phyloP scores from a whole-genome alignment of 1,140 invertebrate species.

The Theocolax elegans region DNA sequence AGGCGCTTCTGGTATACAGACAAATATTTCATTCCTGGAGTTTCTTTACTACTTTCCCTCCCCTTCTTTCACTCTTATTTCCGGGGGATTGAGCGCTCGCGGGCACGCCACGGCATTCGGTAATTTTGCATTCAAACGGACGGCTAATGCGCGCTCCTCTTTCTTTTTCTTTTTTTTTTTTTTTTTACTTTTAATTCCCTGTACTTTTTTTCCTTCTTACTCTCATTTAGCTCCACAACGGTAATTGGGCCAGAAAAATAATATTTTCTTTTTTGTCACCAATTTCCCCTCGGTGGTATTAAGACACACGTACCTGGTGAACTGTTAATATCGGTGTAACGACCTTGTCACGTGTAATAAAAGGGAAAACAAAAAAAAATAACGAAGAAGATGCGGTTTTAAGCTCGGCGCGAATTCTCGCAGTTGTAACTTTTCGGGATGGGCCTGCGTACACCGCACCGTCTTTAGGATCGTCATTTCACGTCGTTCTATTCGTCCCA shows the following conservation, averaged over 20 bases:
- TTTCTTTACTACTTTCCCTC: not conserved
- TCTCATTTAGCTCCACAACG: not conserved
- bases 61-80: not conserved
- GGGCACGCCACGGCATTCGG: conserved; percentile 3
- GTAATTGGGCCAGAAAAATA: not conserved
- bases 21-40: conserved; percentile 27
- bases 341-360: not conserved
- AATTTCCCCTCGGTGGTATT: not conserved
- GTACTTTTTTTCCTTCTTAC: not conserved
- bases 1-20: conserved; percentile 10
- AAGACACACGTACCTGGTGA: not conserved
- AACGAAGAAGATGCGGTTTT: no score
- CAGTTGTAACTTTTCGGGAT: no score
- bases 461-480: conserved; percentile 42
- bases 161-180: not conserved
- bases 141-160: not conserved
- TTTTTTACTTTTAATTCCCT: no score
- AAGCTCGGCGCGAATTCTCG: no score
- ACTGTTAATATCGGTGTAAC: not conserved
- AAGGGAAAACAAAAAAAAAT: not conserved
- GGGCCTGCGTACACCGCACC: no score
- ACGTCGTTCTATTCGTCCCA: conserved; percentile 32
- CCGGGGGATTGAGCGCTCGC: conserved; percentile 10
- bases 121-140: conserved; percentile 22
- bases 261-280: not conserved